Base-by-base conservation (phyloP, 1,140 invertebrate species). In the Protaetia brevitarsis region DNA sequence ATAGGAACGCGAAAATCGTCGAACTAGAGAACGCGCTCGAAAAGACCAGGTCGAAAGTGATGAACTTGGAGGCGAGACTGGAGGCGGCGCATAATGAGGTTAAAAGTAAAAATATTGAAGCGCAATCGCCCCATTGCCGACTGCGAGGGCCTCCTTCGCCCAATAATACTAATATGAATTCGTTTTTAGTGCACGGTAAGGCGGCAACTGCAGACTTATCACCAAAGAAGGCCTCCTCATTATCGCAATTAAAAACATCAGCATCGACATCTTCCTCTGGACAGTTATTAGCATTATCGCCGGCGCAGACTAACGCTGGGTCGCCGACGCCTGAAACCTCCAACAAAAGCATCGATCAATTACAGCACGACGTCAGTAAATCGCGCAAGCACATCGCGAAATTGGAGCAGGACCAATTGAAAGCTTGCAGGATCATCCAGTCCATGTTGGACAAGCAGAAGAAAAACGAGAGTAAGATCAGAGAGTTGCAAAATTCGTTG, bases 351-450 rank as follows among this genome's bases (percentile, higher is more conserved):
- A 10, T 62, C 4, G 29, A 62, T 36, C 60, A 62, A 36, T 34
- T 62, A 11, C 60, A 62, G n/a, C 7, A 62, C 2, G 60, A 31
- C 11, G 11, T 62, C 8, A 30, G 16, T 16, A 62, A 62, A 19
- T 62, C 29, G 8, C 19, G 68, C 2, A 59, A 69, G 23, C 73
- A 78, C 41, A 75, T 77, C 13, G 56, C 69, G 3, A 74, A 77
- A 63, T 64, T 80, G 10, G 74, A 79, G 58, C 69, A 73, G 26
- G 73, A 79, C 21, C 76, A 79, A 34, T 60, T 73, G 30, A 79
- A 77, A 60, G 76, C 77, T 2, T 79, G 73, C 64, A 72, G 75
- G 41, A 75, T 77, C 21, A 77, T 80, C 31, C 76, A 79, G 66
- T 73, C 69, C n/a, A 76, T 80, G 71, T 74, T 79, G 28, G 69